phyloP scores from a whole-genome alignment of 2,888 invertebrate species.

The Rhaphigaster nebulosa region DNA sequence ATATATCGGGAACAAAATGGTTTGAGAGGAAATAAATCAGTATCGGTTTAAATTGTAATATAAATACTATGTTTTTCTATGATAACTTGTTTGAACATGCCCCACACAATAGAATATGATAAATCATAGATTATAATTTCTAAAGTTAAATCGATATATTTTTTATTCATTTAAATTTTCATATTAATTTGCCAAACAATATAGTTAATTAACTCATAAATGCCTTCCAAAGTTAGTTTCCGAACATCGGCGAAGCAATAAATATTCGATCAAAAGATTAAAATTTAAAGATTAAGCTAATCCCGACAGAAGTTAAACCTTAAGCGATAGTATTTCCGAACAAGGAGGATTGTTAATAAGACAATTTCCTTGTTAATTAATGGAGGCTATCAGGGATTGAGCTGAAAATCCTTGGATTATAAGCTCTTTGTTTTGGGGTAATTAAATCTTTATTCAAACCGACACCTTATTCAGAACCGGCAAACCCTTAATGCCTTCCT shows the following conservation, averaged over 20 bases:
- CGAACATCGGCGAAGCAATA: background rate
- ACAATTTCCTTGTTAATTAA: slow-evolving; percentile 40
- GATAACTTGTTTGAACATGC: no score
- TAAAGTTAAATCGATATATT: no score
- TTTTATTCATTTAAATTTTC: no score
- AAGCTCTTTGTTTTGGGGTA: slow-evolving; percentile 11
- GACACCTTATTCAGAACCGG: background rate
- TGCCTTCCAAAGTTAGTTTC: background rate
- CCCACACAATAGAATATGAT: no score
- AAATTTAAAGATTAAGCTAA: slow-evolving; percentile 9
- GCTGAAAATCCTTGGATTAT: slow-evolving; percentile 7
- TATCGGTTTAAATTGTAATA: no score
- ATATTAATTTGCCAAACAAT: background rate
- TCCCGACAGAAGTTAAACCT: background rate
- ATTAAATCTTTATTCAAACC: slow-evolving; percentile 26
- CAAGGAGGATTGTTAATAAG: slow-evolving; percentile 20
- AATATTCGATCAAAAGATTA: slow-evolving; percentile 24
- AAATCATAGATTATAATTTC: no score
- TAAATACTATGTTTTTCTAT: no score
- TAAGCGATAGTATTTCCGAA: background rate
- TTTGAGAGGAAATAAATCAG: no score
- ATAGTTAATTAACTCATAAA: background rate
- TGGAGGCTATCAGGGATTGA: slow-evolving; percentile 35
- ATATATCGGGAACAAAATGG: no score
- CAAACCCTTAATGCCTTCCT: background rate